Conservation (phyloP, 2,888 invertebrate genomes). For the Pammene fasciana region DNA sequence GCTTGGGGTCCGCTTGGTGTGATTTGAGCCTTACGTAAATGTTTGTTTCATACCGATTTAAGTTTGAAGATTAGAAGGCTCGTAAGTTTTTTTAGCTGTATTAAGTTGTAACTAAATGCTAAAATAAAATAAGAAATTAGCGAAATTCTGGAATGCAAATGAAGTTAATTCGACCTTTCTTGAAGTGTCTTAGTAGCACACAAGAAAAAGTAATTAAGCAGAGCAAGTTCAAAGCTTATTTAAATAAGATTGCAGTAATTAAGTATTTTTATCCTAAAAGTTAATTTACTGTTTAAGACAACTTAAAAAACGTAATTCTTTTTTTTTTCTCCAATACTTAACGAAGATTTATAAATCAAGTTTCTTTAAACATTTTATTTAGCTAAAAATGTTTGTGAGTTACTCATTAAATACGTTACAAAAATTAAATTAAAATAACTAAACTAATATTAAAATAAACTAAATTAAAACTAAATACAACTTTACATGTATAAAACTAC, state of each 20-base stretch:
- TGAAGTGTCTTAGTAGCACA: background rate
- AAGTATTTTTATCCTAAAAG: background rate
- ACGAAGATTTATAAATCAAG: background rate
- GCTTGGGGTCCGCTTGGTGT: no score
- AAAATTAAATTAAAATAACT: no score
- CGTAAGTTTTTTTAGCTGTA: no score
- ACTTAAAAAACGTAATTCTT: background rate
- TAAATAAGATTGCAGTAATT: background rate
- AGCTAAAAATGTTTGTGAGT: no score
- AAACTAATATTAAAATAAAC: no score
- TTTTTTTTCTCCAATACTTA: background rate
- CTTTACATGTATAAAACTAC: no score
- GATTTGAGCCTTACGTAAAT: no score
- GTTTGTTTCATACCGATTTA: no score
- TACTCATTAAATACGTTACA: no score
- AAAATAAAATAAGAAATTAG: background rate
- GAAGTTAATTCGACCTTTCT: background rate
- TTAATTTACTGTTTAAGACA: background rate
- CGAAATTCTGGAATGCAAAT: background rate
- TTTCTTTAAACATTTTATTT: background rate
- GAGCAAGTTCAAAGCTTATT: background rate
- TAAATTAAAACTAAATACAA: no score
- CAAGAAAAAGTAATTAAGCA: constrained; percentile 1
- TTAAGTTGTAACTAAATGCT: background rate
- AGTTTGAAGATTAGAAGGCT: no score